phyloP scores from a whole-genome alignment of 2,113 vertebrate genomes.

The Cervus canadensis region DNA sequence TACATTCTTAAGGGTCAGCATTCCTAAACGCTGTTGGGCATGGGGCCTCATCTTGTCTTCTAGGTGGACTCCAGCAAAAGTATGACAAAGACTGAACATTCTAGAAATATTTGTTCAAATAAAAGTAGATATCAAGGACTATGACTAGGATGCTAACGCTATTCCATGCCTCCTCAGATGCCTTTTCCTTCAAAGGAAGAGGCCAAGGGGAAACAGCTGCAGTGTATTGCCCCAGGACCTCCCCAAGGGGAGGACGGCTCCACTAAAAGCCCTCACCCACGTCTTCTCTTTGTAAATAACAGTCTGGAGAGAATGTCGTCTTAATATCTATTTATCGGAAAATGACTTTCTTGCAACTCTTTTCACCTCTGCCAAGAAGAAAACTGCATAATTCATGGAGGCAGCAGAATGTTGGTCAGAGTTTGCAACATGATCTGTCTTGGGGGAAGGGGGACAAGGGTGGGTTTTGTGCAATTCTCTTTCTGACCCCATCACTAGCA shows the following conservation, averaged over 20 bases:
- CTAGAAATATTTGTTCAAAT: neutral
- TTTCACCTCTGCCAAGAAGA: neutral
- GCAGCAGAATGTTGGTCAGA: constrained; percentile 23
- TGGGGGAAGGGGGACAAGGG: neutral
- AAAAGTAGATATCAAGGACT: neutral
- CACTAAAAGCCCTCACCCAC: constrained; percentile 40
- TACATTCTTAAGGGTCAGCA: neutral
- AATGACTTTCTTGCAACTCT: constrained; percentile 36
- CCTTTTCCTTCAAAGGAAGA: neutral
- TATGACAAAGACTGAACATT: neutral
- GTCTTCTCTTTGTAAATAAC: constrained; percentile 33
- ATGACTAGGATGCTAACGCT: neutral
- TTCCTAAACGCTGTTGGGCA: neutral
- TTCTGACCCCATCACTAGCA: constrained; percentile 45
- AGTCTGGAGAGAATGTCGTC: constrained; percentile 22
- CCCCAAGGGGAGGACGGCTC: constrained; percentile 39
- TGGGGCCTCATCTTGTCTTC: neutral
- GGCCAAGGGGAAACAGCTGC: neutral
- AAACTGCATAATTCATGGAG: constrained; percentile 66
- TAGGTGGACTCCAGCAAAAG: neutral
- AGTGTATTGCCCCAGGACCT: constrained; percentile 13
- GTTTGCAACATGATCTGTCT: neutral
- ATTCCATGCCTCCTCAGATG: neutral
- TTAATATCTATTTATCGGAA: constrained; percentile 49
- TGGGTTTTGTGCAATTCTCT: constrained; percentile 38